phyloP scores from a whole-genome alignment of 2,888 invertebrate species.

The Bellardia pandia region DNA sequence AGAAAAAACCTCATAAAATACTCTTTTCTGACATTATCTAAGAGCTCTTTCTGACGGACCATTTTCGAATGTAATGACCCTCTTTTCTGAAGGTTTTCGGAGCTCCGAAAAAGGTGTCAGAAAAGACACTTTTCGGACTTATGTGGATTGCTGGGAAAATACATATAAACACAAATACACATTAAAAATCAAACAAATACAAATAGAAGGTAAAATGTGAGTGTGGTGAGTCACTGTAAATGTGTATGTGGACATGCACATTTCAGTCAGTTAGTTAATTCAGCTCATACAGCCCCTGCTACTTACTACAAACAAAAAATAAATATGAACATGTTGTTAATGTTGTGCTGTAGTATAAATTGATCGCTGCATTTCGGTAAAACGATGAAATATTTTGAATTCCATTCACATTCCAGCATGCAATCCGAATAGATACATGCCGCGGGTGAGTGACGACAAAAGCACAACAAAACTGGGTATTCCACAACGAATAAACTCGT shows the following conservation, averaged over 20 bases:
- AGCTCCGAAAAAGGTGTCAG: too few relatives aligned
- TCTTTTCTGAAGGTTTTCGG: too few relatives aligned
- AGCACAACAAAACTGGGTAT: conserved; percentile 59
- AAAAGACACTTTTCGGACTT: too few relatives aligned
- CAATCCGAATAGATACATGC: conserved; percentile 78
- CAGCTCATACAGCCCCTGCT: conserved; percentile 32
- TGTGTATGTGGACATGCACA: conserved; percentile 49
- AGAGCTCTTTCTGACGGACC: too few relatives aligned
- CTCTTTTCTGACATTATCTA: too few relatives aligned
- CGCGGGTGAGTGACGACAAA: conserved; percentile 63
- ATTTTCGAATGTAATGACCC: too few relatives aligned
- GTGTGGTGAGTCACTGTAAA: conserved; percentile 50
- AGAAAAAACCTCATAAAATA: too few relatives aligned
- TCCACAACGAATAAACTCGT: conserved; percentile 52
- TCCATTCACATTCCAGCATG: conserved; percentile 84
- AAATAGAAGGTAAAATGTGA: neutral
- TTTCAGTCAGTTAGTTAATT: conserved; percentile 28
- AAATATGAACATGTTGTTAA: conserved; percentile 63
- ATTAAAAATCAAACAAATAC: neutral
- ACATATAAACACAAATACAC: neutral
- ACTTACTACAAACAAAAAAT: neutral
- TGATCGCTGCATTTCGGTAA: conserved; percentile 71
- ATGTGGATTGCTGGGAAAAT: too few relatives aligned
- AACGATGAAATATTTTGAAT: conserved; percentile 81
- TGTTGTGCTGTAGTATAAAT: conserved; percentile 65